Evolutionary conservation across 1,140 invertebrate species (phyloP), one percentile per base, ranked within the genome.

Genomic region (Campoletis sonorensis): DNA sequence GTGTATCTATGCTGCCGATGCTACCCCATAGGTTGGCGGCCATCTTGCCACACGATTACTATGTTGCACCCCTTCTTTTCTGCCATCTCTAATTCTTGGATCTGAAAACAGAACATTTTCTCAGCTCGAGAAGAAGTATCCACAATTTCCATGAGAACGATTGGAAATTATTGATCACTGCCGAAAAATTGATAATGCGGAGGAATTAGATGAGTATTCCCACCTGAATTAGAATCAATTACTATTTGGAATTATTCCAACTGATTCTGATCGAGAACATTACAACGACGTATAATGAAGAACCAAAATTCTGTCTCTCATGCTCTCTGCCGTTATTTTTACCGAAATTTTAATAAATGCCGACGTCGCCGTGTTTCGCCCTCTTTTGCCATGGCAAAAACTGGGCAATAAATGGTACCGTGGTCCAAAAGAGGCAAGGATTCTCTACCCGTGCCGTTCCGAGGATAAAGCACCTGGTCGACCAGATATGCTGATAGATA

Each of bases 41-140:
- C 85, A 80, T 86, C 68, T 64, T 75, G 80, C 13, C 30, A 37
- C 61, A 61, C 23, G 23, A 64, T 30, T 78, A 27, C 76, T 30
- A 27, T 33, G 27, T 61, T 78, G 26, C 15, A 40, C 30, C 33
- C 54, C 40, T 61, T 26, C n/a, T n/a, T 67, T 18, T 27, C 67
- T 70, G 67, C 26, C 67, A 30, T 76, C 54, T 76, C 40, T 11
- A 33, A 51, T 33, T 26, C 23, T 26, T 27, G 26, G 15, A 79
- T 5, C 13, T 8, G 23, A 27, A 21, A 54, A 27, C 5, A 23
- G 61, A 78, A 27, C 21, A 21, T 13, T 33, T 26, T 51, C n/a
- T 51, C 51, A 54, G 13, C 2, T 10, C 40, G 40, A 45, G 11
- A 45, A 10, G 8, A 45, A 45, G 1, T 10, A 45, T 45, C 5